These are phyloP conservation scores for Hyperoplus immaculatus DNA, from an alignment of 2,797 vertebrate genomes.

Conservation along the genomic window DNA sequence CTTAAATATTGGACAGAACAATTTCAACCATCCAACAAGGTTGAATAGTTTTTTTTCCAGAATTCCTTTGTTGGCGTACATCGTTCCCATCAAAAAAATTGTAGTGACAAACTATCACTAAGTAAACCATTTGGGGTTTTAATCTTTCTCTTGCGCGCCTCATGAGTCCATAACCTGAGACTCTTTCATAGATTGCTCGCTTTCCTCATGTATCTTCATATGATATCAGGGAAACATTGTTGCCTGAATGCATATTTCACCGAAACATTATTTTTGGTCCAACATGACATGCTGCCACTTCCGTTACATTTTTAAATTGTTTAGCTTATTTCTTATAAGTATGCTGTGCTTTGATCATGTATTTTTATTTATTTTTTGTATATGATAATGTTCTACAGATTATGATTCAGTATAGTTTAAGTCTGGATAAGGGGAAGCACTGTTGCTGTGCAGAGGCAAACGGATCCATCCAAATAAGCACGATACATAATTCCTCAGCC, in stretches of 20 bases:
- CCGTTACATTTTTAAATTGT: neutral
- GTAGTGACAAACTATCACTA: neutral
- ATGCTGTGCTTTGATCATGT: neutral
- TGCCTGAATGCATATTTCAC: neutral
- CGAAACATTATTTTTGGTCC: neutral
- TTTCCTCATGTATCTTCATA: neutral
- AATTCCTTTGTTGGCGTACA: neutral
- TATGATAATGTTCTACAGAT: neutral
- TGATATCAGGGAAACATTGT: neutral
- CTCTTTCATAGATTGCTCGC: no score
- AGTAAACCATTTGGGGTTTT: neutral
- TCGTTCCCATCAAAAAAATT: neutral
- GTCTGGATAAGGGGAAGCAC: conserved; percentile 1
- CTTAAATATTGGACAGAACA: neutral
- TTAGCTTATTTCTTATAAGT: neutral
- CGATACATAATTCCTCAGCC: conserved; percentile 41
- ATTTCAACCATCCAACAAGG: neutral
- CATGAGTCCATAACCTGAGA: neutral
- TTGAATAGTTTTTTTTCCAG: neutral
- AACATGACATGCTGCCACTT: neutral
- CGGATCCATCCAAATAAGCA: conserved; percentile 30
- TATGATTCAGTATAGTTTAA: no score
- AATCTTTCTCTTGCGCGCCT: neutral
- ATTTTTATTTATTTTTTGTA: neutral
- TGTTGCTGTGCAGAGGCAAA: conserved; percentile 1